Evolutionary conservation across 2,113 vertebrate genomes (phyloP), one percentile per base, ranked within the genome.

Genomic region (Phycodurus eques): DNA sequence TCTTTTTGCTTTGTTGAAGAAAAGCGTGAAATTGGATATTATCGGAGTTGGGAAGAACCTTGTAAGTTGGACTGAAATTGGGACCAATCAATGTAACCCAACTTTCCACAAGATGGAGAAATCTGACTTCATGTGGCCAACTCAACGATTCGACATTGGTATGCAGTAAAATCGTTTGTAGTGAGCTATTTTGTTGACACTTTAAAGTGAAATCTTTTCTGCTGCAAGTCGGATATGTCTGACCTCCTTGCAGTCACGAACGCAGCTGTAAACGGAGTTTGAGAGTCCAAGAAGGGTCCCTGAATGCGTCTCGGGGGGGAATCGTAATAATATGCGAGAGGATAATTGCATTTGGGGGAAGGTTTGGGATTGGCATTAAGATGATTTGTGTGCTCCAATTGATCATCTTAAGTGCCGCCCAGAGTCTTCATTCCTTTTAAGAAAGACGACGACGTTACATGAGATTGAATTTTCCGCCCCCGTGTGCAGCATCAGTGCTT

Each of bases 311-410:
- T 5, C 14, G 19, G 51, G 19, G 19, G 33, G 19, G 17, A 61
- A 73, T 78, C 72, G 79, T 79, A 76, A 75, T 51, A 70, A 69
- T 65, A 68, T 73, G 60, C 64, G 20, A 64, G 46, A 65, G 70
- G 68, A 77, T 88, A 84, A 86, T 88, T 86, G 79, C 66, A 68
- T 83, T 20, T 53, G 19, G 51, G 1, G 51, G 51, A 49, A 53
- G 51, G 19, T 53, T 53, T 53, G 51, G 51, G 51, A 53, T 53
- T 53, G 19, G 19, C 51, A 53, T 53, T 53, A 53, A 20, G 51
- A 53, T 20, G 19, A 53, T 53, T 27, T 1, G 19, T n/a, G 51
- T 67, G 57, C 57, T 35, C 57, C 33, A 33, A 60, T 33, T 60
- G 5, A 60, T 33, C 27, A 60, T 7, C 51, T 53, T 53, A 20